A percentile compares a stretch with the other conserved stretches of the same genome.
Conservation (phyloP, 1,140 invertebrate species). For the Zeugodacus cucurbitae region DNA sequence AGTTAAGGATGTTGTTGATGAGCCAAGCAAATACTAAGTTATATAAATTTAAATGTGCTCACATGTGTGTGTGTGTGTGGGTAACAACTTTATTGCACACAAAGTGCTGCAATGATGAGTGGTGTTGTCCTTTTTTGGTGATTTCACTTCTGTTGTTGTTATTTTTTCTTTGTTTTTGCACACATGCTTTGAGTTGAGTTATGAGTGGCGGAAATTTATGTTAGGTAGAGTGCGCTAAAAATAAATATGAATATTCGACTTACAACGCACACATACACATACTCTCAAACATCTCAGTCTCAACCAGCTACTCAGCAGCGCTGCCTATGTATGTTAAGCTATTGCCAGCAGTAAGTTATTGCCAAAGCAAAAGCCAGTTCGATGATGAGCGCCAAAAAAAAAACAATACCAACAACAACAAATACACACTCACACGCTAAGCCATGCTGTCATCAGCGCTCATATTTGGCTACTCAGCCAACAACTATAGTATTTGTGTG, state of each 20-base stretch:
- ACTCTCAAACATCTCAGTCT: neutral
- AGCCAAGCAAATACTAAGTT: constrained; percentile 19
- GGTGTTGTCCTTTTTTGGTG: constrained; percentile 20
- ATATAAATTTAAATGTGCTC: neutral
- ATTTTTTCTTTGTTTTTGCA: neutral
- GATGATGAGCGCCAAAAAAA: neutral
- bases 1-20: constrained; percentile 28
- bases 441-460: neutral
- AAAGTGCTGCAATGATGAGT: constrained; percentile 7
- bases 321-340: no score
- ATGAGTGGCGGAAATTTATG: neutral
- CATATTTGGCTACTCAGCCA: constrained; percentile 24
- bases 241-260: neutral
- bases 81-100: neutral
- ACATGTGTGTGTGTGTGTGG: neutral
- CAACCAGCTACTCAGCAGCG: neutral
- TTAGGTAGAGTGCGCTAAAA: neutral
- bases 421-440: neutral
- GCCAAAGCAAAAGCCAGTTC: neutral
- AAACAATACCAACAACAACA: neutral
- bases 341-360: no score
- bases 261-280: neutral
- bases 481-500: neutral
- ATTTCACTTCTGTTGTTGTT: neutral
- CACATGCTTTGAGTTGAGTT: neutral